Conservation (phyloP, 2,888 invertebrate species). For the Panopea generosa region DNA sequence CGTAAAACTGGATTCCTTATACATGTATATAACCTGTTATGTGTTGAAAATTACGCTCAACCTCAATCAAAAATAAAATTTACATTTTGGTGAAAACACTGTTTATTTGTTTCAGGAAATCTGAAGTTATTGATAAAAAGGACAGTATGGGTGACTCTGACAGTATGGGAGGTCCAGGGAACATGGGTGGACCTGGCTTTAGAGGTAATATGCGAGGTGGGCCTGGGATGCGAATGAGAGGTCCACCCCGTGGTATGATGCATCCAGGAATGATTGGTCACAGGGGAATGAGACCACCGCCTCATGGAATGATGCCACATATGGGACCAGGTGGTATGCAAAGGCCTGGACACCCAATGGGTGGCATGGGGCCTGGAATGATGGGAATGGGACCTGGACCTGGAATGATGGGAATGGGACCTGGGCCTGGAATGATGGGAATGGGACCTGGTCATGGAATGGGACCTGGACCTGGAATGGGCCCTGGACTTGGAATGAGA, state of each 20-base stretch:
- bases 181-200: neutral
- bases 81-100: neutral
- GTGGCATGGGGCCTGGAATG: constrained; percentile 22
- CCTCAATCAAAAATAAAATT: neutral
- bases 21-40: too few relatives aligned
- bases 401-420: constrained; percentile 4
- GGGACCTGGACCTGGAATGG: too few relatives aligned
- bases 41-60: neutral
- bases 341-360: constrained; percentile 45
- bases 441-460: constrained; percentile 13
- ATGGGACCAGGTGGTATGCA: constrained; percentile 14
- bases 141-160: neutral
- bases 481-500: too few relatives aligned
- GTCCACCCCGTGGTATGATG: constrained; percentile 28
- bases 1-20: too few relatives aligned
- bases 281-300: constrained; percentile 8
- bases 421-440: neutral
- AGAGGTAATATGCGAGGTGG: neutral
- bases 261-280: constrained; percentile 10
- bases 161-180: neutral
- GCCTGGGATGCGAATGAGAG: constrained; percentile 2
- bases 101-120: too few relatives aligned
- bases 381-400: constrained; percentile 14
- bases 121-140: too few relatives aligned
- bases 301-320: constrained; percentile 10